Evolutionary conservation across 2,797 vertebrate genomes (phyloP).

Genomic region (Molossus molossus): DNA sequence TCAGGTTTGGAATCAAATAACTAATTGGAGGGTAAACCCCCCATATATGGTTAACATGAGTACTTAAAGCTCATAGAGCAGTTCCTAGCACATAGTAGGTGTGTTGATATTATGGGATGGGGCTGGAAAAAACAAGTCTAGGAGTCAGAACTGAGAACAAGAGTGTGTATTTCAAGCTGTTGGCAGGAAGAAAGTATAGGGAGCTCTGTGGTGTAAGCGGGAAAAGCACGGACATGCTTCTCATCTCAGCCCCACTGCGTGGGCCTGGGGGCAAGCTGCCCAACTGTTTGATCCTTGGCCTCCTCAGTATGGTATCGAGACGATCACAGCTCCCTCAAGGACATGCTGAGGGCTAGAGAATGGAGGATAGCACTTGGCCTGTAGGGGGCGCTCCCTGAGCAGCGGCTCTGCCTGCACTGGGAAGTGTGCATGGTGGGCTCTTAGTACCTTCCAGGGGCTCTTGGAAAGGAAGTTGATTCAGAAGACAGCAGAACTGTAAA

Average conservation of each 20-base stretch:
- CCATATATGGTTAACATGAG: fast-evolving
- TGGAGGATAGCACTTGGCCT: fast-evolving
- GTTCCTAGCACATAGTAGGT: not conserved
- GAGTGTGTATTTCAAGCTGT: not conserved
- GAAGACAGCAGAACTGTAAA: not conserved
- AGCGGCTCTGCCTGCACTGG: not conserved
- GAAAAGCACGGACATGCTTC: not conserved
- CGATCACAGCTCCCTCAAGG: not conserved
- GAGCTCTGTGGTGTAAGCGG: not conserved
- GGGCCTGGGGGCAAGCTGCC: not conserved
- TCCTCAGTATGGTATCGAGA: not conserved
- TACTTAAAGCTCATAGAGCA: too few species aligned
- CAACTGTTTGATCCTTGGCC: fast-evolving
- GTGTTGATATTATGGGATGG: too few species aligned
- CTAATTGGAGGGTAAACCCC: not conserved
- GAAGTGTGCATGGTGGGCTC: not conserved
- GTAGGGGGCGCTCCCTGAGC: fast-evolving
- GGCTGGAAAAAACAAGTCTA: not conserved
- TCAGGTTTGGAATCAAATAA: not conserved
- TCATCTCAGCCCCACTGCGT: not conserved
- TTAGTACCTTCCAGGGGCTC: not conserved
- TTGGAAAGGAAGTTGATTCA: not conserved
- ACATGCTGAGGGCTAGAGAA: not conserved
- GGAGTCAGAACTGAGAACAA: not conserved
- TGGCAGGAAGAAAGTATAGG: not conserved